These are phyloP conservation scores for Hyaena hyaena DNA, from an alignment of 2,113 vertebrate genomes.

Conservation along the genomic window DNA sequence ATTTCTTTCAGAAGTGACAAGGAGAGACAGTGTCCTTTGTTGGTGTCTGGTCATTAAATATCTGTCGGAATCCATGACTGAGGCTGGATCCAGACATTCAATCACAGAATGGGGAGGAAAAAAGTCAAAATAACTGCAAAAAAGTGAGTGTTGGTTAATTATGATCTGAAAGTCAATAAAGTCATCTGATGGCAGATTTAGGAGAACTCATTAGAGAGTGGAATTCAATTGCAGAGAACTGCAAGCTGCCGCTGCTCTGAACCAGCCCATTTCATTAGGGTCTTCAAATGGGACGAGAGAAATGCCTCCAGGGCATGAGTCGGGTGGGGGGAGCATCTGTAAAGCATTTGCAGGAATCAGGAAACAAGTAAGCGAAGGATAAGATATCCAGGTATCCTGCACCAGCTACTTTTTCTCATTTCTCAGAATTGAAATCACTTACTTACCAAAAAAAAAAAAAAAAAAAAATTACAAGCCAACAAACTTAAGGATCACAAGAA, in stretches of 20 bases:
- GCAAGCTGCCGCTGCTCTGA: constrained; percentile 81
- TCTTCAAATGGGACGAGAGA: constrained; percentile 82
- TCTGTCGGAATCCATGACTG: constrained; percentile 71
- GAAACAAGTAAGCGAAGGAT: not conserved
- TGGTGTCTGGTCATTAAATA: constrained; percentile 83
- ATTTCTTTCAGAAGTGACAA: constrained; percentile 81
- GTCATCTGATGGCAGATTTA: constrained; percentile 89
- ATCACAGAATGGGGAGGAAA: constrained; percentile 33
- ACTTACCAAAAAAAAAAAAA: not conserved
- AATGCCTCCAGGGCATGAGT: constrained; percentile 61
- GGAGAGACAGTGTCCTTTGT: constrained; percentile 53
- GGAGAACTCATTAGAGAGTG: constrained; percentile 86
- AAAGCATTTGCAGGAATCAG: not conserved
- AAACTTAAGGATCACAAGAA: not conserved
- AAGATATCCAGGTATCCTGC: not conserved
- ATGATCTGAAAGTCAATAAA: constrained; percentile 88
- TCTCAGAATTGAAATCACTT: constrained; percentile 39
- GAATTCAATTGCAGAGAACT: constrained; percentile 80
- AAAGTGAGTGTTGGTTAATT: constrained; percentile 86
- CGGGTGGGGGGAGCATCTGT: not conserved
- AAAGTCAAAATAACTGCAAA: constrained; percentile 75
- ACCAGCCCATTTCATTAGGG: constrained; percentile 83
- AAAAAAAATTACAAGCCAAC: not conserved
- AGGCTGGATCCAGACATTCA: constrained; percentile 39
- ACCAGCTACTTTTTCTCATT: not conserved